phyloP scores from a whole-genome alignment of 35 echinoderm and acorn worm species.

The Apostichopus parvimensis region DNA sequence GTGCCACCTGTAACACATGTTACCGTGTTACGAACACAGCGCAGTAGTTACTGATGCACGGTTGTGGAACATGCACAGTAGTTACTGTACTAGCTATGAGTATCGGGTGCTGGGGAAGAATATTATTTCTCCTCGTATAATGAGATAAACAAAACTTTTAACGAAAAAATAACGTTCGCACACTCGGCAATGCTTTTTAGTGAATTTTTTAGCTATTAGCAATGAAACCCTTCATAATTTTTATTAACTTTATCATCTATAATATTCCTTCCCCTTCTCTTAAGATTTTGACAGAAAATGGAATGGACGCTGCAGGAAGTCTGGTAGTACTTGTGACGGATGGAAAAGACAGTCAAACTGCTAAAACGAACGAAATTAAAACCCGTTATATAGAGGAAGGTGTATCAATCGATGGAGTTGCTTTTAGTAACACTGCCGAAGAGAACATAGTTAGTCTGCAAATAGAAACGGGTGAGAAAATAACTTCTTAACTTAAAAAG shows the following conservation, averaged over 20 bases:
- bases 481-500: too few relatives aligned
- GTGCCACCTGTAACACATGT: too few relatives aligned
- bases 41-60: too few relatives aligned
- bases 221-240: not conserved
- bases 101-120: too few relatives aligned
- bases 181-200: too few relatives aligned
- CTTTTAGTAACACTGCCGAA: slow-evolving; percentile 26
- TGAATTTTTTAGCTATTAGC: not conserved
- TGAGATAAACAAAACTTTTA: too few relatives aligned
- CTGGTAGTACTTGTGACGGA: slow-evolving; percentile 4
- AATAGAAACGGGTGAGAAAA: not conserved
- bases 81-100: too few relatives aligned
- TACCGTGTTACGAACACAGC: too few relatives aligned
- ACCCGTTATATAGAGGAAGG: not conserved
- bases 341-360: not conserved
- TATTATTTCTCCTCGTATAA: too few relatives aligned
- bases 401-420: not conserved
- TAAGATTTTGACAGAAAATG: slow-evolving; percentile 19
- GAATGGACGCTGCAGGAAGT: not conserved
- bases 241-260: not conserved
- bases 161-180: too few relatives aligned
- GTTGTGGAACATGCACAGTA: too few relatives aligned
- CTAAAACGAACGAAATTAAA: not conserved
- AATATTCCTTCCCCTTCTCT: not conserved
- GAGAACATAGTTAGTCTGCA: not conserved